Evolutionary conservation across 1,140 invertebrate genomes (phyloP).

Genomic region (Anadara kagoshimensis): DNA sequence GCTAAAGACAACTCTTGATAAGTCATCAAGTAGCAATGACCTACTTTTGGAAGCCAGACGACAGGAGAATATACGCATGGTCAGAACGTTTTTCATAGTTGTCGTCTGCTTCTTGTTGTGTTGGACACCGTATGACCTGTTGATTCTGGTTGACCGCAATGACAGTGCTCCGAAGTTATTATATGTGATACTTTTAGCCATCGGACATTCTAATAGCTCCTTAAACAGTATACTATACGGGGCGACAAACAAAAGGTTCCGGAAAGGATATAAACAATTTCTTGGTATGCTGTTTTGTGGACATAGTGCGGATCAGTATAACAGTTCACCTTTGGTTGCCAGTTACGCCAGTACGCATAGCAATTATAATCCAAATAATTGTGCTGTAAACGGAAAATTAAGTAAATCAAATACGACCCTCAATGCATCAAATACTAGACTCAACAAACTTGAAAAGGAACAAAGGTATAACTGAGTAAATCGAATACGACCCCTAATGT

Average conservation of each 20-base stretch:
- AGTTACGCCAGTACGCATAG: too few species aligned
- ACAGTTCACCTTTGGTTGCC: too few species aligned
- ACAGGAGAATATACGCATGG: constrained; percentile 37
- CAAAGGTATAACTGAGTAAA: too few species aligned
- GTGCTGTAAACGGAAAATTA: too few species aligned
- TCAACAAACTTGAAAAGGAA: too few species aligned
- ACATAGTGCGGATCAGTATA: too few species aligned
- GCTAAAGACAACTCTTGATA: neutral
- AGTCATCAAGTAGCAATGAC: neutral
- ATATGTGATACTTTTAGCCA: constrained; percentile 38
- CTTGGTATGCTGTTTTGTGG: neutral
- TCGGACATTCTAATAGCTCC: constrained; percentile 49
- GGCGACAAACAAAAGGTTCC: constrained; percentile 44
- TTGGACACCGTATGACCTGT: constrained; percentile 36
- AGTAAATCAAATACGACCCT: too few species aligned
- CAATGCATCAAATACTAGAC: too few species aligned
- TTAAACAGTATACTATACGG: constrained; percentile 52
- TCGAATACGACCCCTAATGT: too few species aligned
- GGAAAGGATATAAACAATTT: constrained; percentile 23
- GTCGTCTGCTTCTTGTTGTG: constrained; percentile 40
- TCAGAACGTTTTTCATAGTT: constrained; percentile 40
- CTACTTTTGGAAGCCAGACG: constrained; percentile 1
- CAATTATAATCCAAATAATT: too few species aligned
- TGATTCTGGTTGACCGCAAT: constrained; percentile 21
- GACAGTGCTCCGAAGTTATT: constrained; percentile 14